Evolutionary conservation across 1,140 invertebrate genomes (phyloP), one percentile per base, ranked within the genome.

Genomic region (Portunus trituberculatus): DNA sequence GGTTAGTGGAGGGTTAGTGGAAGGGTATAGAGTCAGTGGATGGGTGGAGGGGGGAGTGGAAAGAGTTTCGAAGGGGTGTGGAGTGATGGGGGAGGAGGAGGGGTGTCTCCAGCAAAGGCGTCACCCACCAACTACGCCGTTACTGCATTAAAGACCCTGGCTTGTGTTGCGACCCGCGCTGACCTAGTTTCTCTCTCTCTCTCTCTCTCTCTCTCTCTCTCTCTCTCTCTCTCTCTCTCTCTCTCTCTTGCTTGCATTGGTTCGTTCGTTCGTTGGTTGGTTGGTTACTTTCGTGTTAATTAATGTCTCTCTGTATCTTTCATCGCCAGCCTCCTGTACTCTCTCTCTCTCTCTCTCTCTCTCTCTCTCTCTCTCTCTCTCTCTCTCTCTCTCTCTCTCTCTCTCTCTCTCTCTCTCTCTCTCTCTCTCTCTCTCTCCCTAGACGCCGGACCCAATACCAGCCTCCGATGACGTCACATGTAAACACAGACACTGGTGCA

Each of bases 161-260:
- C 52, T 59, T 12, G 12, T 76, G 67, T 76, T 7, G 20, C 67
- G 67, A 76, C 67, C 67, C 67, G n/a, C 4, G 20, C 6, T 76
- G 67, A 76, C 67, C 67, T 76, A 76, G 67, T 76, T 76, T 76
- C 67, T 76, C 67, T 76, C 67, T 76, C 67, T 76, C 67, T 76
- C 67, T 76, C 67, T 76, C 67, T 76, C 67, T 76, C 67, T 76
- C 67, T 76, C 67, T 76, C 67, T 76, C 67, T 76, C 67, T 76
- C 67, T 76, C 67, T 76, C 67, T 76, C 67, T 76, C 67, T 76
- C 67, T 76, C 67, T 76, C 67, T 76, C 52, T 59, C 52, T 59
- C 52, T 59, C 52, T 59, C 52, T 59, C 52, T 10, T 39, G 39
- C 39, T 39, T 39, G 39, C 39, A 6, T 39, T 39, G 39, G 39